Conservation (phyloP, 2,797 vertebrate species). For the Octomys mimax region DNA sequence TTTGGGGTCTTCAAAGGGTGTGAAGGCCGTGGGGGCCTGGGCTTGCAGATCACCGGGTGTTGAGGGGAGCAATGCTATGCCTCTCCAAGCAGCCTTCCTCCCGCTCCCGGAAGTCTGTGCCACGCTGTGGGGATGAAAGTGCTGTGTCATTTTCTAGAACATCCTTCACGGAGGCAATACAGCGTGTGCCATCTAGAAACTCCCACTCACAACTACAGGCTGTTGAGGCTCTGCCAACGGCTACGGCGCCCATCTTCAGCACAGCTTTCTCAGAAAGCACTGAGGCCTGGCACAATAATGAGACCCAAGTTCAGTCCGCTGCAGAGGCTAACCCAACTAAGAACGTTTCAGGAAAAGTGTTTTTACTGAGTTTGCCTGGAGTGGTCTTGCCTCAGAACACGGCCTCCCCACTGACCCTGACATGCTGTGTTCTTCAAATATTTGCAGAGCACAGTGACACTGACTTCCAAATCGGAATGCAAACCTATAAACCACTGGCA, state of each 20-base stretch:
- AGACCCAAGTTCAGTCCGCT: neutral
- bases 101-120: neutral
- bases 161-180: neutral
- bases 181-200: neutral
- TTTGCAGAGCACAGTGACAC: conserved; percentile 66
- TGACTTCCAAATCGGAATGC: conserved; percentile 63
- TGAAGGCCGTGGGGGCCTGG: neutral
- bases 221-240: neutral
- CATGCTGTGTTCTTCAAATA: conserved; percentile 69
- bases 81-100: neutral
- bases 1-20: neutral
- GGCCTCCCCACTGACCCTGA: neutral
- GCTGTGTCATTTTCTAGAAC: neutral
- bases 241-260: accelerated
- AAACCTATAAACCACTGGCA: conserved; percentile 58
- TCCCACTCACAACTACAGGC: neutral
- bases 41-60: neutral
- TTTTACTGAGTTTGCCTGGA: neutral
- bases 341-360: conserved; percentile 42
- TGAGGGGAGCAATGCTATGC: neutral
- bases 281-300: neutral
- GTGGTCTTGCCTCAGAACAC: neutral
- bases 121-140: neutral
- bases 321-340: neutral
- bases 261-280: neutral